Evolutionary conservation across 2,888 invertebrate species (phyloP), one percentile per base, ranked within the genome.

Genomic region (Pocota personata): DNA sequence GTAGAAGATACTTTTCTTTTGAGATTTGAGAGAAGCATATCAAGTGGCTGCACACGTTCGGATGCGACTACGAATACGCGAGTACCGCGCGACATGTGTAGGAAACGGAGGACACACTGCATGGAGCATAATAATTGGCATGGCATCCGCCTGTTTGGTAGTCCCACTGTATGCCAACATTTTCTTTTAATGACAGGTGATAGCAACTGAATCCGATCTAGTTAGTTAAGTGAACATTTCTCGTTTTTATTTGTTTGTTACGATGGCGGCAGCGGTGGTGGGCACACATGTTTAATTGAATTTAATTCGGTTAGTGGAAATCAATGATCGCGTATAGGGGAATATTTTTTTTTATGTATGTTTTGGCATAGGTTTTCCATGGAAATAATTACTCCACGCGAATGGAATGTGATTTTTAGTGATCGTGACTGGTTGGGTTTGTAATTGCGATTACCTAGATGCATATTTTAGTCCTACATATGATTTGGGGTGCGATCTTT

Each of bases 171-270:
- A 79, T 64, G 52, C 35, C 50, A 84, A 57, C 75, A 71, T 84
- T 84, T 76, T 80, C 79, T 84, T 84, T 84, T 84, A 84, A 84
- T 80, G 84, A 84, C 84, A 84, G 73, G 79, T 80, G 84, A 84
- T 84, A 84, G 80, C 80, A 48, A 58, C 64, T 79, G 58, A 76
- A 71, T 76, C 30, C 84, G 75, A 80, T 79, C 84, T 84, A 76
- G 76, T 76, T 82, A 76, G 82, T 82, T 64, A 71, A 82, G 50
- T 76, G 75, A 69, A 62, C 69, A 60, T 66, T 66, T 55, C 50
- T 43, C 55, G 71, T 37, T 46, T n/a, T 46, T 43, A 37, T 57
- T 57, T 24, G 14, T 71, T 57, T 64, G 19, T 52, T 35, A 32
- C 12, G 46, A 62, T 30, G 35, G 48, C 30, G 35, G 60, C 2